Conservation (phyloP, 1,140 invertebrate genomes). For the Solenopsis fugax region DNA sequence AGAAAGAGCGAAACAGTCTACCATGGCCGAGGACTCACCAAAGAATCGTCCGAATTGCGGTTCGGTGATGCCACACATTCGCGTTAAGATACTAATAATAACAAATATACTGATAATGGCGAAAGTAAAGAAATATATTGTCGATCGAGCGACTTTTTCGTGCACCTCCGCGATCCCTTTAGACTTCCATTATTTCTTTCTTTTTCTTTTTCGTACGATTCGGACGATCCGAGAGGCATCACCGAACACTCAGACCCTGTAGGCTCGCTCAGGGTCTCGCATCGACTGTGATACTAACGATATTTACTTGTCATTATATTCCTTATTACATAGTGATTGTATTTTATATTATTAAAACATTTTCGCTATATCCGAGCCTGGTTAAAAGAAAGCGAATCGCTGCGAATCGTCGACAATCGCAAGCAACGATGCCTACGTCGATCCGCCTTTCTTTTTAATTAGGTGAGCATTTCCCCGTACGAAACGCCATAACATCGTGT, state of each 20-base stretch:
- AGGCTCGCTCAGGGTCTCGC: conserved; percentile 55
- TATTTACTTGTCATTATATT: conserved; percentile 73
- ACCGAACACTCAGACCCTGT: conserved; percentile 51
- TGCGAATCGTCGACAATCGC: neutral
- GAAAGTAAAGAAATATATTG: conserved; percentile 14
- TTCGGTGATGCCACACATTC: conserved; percentile 54
- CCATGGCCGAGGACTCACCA: conserved; percentile 69
- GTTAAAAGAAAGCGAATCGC: neutral
- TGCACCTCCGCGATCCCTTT: conserved; percentile 8
- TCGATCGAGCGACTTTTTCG: neutral
- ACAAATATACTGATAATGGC: neutral
- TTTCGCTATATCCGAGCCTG: conserved; percentile 17
- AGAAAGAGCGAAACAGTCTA: conserved; percentile 20
- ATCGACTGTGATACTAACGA: conserved; percentile 77
- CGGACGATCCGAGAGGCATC: conserved; percentile 48
- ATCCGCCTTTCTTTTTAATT: neutral
- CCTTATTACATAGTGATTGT: conserved; percentile 65
- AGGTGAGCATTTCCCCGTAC: conserved; percentile 1
- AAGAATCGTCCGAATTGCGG: conserved; percentile 74
- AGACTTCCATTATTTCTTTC: neutral
- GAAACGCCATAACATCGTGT: conserved; percentile 58
- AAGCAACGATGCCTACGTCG: neutral
- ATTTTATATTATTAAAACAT: conserved; percentile 63
- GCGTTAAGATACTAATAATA: conserved; percentile 20
- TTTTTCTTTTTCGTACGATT: conserved; percentile 1